phyloP scores from a whole-genome alignment of 2,888 invertebrate species.

The Drosophila affinis region DNA sequence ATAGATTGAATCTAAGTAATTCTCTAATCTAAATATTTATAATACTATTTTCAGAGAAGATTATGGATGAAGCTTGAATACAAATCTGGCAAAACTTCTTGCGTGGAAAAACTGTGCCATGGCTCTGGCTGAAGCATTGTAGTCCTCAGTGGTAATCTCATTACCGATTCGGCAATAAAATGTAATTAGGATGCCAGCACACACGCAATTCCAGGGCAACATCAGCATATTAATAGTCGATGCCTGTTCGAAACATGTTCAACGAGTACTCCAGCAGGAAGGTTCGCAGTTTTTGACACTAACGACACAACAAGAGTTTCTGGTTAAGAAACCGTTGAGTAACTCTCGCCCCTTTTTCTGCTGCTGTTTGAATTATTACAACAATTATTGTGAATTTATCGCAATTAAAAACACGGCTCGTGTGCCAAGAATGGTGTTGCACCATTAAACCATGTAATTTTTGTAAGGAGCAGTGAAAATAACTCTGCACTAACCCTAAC shows the following conservation, averaged over 20 bases:
- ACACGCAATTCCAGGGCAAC: constrained; percentile 16
- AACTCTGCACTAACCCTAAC: neutral
- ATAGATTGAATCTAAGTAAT: too few relatives aligned
- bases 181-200: constrained; percentile 66
- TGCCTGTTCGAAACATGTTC: constrained; percentile 51
- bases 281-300: neutral
- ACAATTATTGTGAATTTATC: neutral
- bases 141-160: constrained; percentile 5
- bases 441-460: neutral
- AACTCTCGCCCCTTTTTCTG: neutral
- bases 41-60: too few relatives aligned
- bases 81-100: neutral
- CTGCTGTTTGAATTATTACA: neutral
- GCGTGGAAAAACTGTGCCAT: neutral
- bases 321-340: neutral
- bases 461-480: too few relatives aligned
- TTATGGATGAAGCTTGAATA: too few relatives aligned
- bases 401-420: too few relatives aligned
- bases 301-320: neutral
- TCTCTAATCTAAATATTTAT: too few relatives aligned
- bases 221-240: constrained; percentile 60
- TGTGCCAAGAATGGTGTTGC: too few relatives aligned
- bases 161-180: constrained; percentile 56
- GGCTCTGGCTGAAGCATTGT: constrained; percentile 5
- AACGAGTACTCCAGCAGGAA: constrained; percentile 10